Conservation (phyloP, 2,888 invertebrate species). For the Eucera pruinosa region DNA sequence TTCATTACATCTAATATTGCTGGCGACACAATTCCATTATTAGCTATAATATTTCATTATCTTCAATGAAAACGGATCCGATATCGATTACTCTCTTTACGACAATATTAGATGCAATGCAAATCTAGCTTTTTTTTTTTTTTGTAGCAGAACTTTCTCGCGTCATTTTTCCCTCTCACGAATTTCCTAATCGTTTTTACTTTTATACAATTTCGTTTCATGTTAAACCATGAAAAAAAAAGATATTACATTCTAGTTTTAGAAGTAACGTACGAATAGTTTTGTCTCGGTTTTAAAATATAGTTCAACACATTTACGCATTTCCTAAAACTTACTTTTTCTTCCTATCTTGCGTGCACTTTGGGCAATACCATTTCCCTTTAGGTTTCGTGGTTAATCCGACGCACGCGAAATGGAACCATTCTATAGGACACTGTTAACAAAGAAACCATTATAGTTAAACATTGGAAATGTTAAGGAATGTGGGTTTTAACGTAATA, state of each 20-base stretch:
- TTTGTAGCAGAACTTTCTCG: constrained; percentile 41
- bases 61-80: not conserved
- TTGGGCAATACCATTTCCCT: constrained; percentile 94
- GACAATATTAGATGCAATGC: constrained; percentile 69
- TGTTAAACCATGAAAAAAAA: constrained; percentile 68
- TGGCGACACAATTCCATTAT: not conserved
- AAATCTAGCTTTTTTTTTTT: constrained; percentile 56
- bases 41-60: not conserved
- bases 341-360: constrained; percentile 86
- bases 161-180: constrained; percentile 38
- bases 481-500: not conserved
- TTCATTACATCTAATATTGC: constrained; percentile 72
- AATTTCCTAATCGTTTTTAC: constrained; percentile 48
- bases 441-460: constrained; percentile 15
- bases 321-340: constrained; percentile 81
- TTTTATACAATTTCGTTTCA: constrained; percentile 65
- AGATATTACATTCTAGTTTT: constrained; percentile 60
- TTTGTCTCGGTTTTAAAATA: constrained; percentile 31
- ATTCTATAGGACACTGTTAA: constrained; percentile 93
- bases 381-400: constrained; percentile 96
- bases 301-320: not conserved
- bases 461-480: not conserved
- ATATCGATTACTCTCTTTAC: no score
- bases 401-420: constrained; percentile 98
- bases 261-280: constrained; percentile 51